A percentile compares a stretch with the other conserved stretches of the same genome.
Evolutionary conservation across 2,797 vertebrate genomes (phyloP).

Genomic region (Phylloscopus collybita): DNA sequence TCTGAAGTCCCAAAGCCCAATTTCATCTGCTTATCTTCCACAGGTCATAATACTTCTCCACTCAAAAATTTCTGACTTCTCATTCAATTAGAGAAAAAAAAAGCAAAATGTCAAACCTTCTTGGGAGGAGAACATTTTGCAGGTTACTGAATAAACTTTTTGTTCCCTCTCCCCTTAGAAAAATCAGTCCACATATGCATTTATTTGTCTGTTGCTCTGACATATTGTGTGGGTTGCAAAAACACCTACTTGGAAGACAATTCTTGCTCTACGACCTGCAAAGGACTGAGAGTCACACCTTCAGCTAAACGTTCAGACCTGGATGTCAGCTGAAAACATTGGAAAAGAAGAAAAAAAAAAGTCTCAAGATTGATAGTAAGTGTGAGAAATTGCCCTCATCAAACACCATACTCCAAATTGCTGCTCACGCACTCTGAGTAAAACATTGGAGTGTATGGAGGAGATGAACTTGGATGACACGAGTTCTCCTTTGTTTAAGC

Average conservation of each 20-base stretch:
- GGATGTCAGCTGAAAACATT: slow-evolving; percentile 10
- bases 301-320: background rate
- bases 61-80: background rate
- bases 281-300: background rate
- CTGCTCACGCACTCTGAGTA: background rate
- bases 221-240: background rate
- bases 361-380: background rate
- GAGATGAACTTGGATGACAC: background rate
- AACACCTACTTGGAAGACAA: background rate
- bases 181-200: background rate
- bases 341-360: background rate
- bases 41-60: background rate
- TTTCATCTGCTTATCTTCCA: slow-evolving; percentile 34
- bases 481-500: background rate
- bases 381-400: background rate
- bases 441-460: background rate
- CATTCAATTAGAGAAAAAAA: background rate
- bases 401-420: background rate
- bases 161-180: background rate
- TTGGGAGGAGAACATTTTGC: background rate
- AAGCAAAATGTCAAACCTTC: background rate
- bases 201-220: background rate
- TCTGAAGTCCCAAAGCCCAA: background rate
- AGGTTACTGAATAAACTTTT: background rate
- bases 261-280: background rate